These are phyloP conservation scores for Zaprionus camerounensis DNA, from an alignment of 1,140 invertebrate species.

Conservation along the genomic window DNA sequence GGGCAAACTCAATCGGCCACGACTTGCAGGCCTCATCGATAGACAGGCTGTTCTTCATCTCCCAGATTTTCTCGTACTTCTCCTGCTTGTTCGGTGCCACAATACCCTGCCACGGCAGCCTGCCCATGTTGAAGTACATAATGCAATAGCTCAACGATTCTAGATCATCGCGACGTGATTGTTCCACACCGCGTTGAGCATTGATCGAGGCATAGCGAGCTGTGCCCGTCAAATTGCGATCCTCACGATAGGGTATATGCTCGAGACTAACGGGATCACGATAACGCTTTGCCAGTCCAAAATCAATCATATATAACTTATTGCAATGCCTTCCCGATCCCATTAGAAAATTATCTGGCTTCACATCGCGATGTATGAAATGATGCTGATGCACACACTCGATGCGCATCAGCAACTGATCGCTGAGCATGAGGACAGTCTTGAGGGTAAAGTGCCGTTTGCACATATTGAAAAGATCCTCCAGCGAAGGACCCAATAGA, in stretches of 20 bases:
- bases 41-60: conserved; percentile 98
- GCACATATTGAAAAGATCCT: conserved; percentile 99
- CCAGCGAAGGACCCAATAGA: conserved; percentile 97
- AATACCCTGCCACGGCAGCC: conserved; percentile 98
- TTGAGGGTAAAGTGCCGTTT: conserved; percentile 97
- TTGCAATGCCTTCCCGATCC: conserved; percentile 96
- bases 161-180: conserved; percentile 95
- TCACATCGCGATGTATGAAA: conserved; percentile 99
- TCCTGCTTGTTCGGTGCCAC: conserved; percentile 98
- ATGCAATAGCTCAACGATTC: conserved; percentile 99
- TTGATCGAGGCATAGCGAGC: conserved; percentile 91
- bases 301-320: conserved; percentile 99
- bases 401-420: conserved; percentile 98
- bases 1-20: conserved; percentile 94
- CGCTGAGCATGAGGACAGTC: conserved; percentile 98
- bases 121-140: conserved; percentile 99
- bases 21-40: conserved; percentile 97
- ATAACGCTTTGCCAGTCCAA: conserved; percentile 99
- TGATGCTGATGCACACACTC: conserved; percentile 98
- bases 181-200: conserved; percentile 92
- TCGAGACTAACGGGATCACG: conserved; percentile 94
- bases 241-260: conserved; percentile 99
- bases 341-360: conserved; percentile 99
- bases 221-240: conserved; percentile 97
- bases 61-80: conserved; percentile 98